phyloP scores from a whole-genome alignment of 2,113 vertebrate genomes.

The Microcebus murinus region DNA sequence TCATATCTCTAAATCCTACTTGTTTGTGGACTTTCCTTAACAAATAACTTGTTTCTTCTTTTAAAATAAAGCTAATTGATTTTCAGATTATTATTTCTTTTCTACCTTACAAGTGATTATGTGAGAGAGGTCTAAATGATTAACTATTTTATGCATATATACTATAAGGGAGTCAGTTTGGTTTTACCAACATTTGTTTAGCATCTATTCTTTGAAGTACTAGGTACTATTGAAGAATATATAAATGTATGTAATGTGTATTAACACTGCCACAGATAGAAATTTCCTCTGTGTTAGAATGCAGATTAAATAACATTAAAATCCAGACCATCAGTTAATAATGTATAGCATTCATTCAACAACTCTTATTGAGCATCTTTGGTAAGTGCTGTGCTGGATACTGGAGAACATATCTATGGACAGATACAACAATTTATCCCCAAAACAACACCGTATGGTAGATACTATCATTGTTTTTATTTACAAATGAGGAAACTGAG shows the following conservation, averaged over 20 bases:
- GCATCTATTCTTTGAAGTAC: not conserved
- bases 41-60: conserved; percentile 24
- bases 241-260: not conserved
- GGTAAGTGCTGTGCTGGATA: not conserved
- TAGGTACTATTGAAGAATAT: conserved; percentile 20
- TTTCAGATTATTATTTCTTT: conserved; percentile 31
- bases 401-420: not conserved
- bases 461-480: not conserved
- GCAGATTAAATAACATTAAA: conserved; percentile 21
- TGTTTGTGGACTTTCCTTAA: not conserved
- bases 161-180: conserved; percentile 14
- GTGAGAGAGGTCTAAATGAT: not conserved
- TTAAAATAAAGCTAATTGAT: conserved; percentile 32
- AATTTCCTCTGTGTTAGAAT: not conserved
- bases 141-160: not conserved
- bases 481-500: conserved; percentile 6
- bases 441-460: not conserved
- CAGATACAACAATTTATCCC: not conserved
- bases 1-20: not conserved
- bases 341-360: conserved; percentile 8
- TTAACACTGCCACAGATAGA: not conserved
- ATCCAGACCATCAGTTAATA: not conserved
- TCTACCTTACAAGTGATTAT: conserved; percentile 4
- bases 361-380: not conserved
- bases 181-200: not conserved